Base-by-base conservation (phyloP, 2,888 invertebrate species). In the Neria commutata region DNA sequence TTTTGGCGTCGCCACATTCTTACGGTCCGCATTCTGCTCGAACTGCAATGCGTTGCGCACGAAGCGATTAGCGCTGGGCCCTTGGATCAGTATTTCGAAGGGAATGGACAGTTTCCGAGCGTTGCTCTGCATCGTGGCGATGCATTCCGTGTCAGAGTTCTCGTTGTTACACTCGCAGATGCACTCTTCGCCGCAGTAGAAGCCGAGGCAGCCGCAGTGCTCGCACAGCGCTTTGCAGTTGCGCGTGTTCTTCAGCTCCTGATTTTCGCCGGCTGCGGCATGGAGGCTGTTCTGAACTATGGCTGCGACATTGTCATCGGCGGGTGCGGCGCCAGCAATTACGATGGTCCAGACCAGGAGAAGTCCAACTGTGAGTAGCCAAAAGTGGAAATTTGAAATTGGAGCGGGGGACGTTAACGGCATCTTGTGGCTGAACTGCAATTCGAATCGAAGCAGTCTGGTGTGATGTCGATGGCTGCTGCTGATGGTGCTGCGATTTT, bases 101-200 rank as follows among this genome's bases (percentile, higher is more conserved):
- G 81, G 80, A 2, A 75, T 58, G 4, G 72, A 70, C 21, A 75
- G 37, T 4, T 71, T 68, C 23, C 71, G 68, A 0, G 81, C 81
- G 42, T 75, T 75, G 1, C 51, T 59, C 60, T 79, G 80, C 71
- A 81, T 81, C 2, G 71, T 66, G 24, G 69, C 68, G 8, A 81
- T 74, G 48, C 81, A 81, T 42, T 78, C 71, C 24, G 75, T 78
- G 37, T 80, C 79, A 2, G 73, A 68, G 29, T 72, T 72, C 6
- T 78, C 74, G n/a, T 76, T 71, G 61, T 77, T 77, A 50, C 81
- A 82, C 62, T 82, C 82, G 55, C 82, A 82, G 26, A 82, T 78
- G 54, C 82, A 82, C 59, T 82, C 81, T 58, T 82, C 83, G 2
- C 82, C 83, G 34, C 82, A 82, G 61, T 81, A 82, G 69, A 82